phyloP scores from a whole-genome alignment of 2,888 invertebrate species.

The Drosophila nr. perissopoda region DNA sequence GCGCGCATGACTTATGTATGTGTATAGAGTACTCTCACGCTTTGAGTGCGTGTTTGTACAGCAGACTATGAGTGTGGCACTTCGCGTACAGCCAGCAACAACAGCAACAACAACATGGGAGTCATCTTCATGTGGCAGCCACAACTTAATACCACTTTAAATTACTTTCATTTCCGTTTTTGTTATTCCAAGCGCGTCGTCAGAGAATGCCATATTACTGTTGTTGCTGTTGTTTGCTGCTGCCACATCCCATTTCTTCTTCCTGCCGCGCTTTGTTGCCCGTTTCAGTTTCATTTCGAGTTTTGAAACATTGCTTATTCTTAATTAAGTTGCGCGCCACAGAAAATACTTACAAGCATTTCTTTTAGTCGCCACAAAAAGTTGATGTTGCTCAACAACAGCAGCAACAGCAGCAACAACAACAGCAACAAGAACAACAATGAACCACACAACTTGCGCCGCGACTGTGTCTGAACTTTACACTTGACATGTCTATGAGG shows the following conservation, averaged over 20 bases:
- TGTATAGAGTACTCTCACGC: constrained; percentile 3
- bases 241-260: constrained; percentile 7
- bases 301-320: constrained; percentile 65
- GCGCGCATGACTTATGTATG: constrained; percentile 35
- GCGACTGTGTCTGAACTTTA: constrained; percentile 36
- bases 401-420: constrained; percentile 18
- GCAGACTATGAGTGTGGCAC: constrained; percentile 33
- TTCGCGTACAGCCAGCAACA: constrained; percentile 26
- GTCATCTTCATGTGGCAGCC: constrained; percentile 41
- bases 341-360: constrained; percentile 42
- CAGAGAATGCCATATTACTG: constrained; percentile 29
- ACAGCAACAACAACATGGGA: constrained; percentile 2
- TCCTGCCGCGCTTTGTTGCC: constrained; percentile 3
- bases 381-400: constrained; percentile 21
- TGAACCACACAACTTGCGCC: constrained; percentile 21
- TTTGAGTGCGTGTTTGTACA: constrained; percentile 31
- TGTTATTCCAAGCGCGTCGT: constrained; percentile 73
- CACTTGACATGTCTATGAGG: constrained; percentile 41
- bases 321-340: constrained; percentile 65
- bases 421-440: constrained; percentile 5
- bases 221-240: constrained; percentile 2
- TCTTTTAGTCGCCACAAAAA: constrained; percentile 30
- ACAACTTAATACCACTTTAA: constrained; percentile 73
- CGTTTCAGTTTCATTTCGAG: constrained; percentile 43
- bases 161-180: constrained; percentile 75